Evolutionary conservation across 1,140 invertebrate species (phyloP).

Genomic region (Papilio polytes): DNA sequence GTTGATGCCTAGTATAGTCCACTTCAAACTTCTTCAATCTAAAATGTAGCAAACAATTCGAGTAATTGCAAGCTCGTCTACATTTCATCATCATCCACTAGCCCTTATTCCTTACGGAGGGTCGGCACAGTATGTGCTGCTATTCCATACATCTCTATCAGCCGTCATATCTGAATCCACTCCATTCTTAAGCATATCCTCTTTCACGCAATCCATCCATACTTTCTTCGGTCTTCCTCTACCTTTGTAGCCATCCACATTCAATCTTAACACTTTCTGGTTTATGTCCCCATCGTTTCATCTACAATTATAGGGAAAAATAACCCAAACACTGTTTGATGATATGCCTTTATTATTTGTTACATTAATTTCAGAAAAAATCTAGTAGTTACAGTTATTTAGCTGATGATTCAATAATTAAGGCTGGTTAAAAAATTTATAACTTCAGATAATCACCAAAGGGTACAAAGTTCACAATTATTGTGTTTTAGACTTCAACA

Average conservation of each 20-base stretch:
- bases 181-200: no score
- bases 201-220: no score
- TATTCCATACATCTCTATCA: no score
- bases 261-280: no score
- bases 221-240: no score
- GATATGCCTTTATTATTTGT: slow-evolving; percentile 30
- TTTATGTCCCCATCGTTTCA: no score
- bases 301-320: not conserved
- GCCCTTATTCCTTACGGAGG: no score
- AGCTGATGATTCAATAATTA: not conserved
- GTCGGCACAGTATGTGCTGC: no score
- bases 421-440: not conserved
- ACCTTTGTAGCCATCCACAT: no score
- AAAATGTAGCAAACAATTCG: not conserved
- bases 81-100: no score
- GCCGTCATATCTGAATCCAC: no score
- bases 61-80: not conserved
- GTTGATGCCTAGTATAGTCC: no score
- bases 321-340: not conserved
- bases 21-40: not conserved
- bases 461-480: not conserved
- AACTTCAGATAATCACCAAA: not conserved
- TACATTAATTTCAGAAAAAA: slow-evolving; percentile 5
- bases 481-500: not conserved
- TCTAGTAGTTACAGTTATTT: not conserved